phyloP scores from a whole-genome alignment of 2,797 vertebrate species.

The Lepilemur septentrionalis region DNA sequence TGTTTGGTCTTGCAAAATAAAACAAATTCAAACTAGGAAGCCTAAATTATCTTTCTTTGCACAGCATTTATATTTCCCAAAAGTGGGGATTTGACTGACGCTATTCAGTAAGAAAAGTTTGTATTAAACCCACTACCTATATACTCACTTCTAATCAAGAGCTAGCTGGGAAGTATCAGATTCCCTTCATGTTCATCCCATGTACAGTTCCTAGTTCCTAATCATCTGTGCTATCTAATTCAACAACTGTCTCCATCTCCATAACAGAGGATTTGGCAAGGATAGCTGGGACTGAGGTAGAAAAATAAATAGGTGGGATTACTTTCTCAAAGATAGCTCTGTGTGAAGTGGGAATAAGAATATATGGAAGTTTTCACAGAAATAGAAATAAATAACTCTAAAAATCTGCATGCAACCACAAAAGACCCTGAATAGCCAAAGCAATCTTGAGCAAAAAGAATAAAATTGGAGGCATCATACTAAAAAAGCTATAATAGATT shows the following conservation, averaged over 20 bases:
- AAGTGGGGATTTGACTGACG: neutral
- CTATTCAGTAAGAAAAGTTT: neutral
- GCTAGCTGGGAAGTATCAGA: neutral
- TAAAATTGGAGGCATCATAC: neutral
- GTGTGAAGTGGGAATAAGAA: neutral
- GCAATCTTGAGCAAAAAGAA: neutral
- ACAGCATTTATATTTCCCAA: neutral
- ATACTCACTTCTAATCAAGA: neutral
- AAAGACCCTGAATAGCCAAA: neutral
- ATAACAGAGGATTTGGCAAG: neutral
- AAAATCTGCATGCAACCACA: neutral
- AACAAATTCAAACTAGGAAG: neutral
- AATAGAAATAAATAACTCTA: neutral
- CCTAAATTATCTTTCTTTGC: neutral
- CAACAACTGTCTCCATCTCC: neutral
- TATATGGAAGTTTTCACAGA: neutral
- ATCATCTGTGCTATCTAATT: neutral
- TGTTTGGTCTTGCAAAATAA: neutral
- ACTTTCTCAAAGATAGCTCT: neutral
- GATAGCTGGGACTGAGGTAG: neutral
- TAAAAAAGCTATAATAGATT: neutral
- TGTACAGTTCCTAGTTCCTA: neutral
- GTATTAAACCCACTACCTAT: neutral
- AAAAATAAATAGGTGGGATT: neutral
- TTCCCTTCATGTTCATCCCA: neutral